Evolutionary conservation across 2,113 vertebrate species (phyloP).

Genomic region (Spizaetus ornatus): DNA sequence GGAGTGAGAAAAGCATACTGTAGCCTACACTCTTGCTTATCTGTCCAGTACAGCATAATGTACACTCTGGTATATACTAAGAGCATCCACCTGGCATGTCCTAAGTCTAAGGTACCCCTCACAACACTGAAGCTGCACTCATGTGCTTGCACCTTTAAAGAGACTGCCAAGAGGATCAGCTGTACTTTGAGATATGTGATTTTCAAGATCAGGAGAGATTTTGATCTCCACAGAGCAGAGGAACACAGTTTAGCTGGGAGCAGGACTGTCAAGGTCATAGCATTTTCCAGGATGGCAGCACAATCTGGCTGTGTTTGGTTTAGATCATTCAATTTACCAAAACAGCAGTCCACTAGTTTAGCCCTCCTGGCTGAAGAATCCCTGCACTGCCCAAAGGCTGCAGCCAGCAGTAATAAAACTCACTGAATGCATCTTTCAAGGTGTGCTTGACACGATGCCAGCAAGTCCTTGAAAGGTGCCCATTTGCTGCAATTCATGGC

Average conservation of each 20-base stretch:
- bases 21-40: background rate
- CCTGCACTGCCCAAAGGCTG: background rate
- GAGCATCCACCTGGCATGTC: background rate
- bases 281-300: background rate
- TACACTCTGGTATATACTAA: background rate
- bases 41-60: background rate
- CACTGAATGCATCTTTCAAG: background rate
- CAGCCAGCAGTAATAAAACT: background rate
- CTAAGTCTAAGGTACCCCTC: background rate
- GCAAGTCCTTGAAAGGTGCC: background rate
- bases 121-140: background rate
- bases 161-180: background rate
- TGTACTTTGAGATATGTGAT: background rate
- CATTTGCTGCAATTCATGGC: background rate
- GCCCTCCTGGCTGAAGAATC: background rate
- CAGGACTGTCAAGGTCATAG: background rate
- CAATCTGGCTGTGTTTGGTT: background rate
- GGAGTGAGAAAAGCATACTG: background rate
- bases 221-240: background rate
- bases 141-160: background rate
- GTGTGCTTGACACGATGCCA: background rate
- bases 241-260: background rate
- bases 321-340: background rate
- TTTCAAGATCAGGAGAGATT: conserved; percentile 24
- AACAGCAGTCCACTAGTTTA: background rate